Evolutionary conservation across 2,888 invertebrate species (phyloP).

Genomic region (Synanthedon andrenaeformis): DNA sequence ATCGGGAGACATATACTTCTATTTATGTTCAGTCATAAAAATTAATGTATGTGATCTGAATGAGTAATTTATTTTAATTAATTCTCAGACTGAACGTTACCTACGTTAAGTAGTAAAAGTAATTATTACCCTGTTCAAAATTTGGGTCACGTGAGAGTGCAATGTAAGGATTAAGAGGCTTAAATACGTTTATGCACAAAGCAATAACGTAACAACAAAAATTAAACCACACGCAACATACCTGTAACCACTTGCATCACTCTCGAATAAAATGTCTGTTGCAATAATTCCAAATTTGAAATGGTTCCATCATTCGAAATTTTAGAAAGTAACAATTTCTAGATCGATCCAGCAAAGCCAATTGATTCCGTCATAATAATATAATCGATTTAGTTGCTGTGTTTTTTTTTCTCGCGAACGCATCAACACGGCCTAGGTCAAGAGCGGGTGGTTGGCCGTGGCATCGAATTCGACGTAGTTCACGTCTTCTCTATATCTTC

Average conservation of each 20-base stretch:
- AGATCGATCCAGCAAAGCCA: not conserved
- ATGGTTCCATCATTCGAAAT: not conserved
- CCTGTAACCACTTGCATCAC: not conserved
- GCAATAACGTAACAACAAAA: not conserved
- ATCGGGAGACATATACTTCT: too few relatives aligned
- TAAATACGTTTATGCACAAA: not conserved
- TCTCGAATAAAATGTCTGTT: not conserved
- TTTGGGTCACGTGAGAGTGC: not conserved
- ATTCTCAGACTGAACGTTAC: too few relatives aligned
- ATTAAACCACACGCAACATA: not conserved
- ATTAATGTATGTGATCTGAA: too few relatives aligned
- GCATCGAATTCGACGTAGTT: slow-evolving; percentile 28
- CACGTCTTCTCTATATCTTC: slow-evolving; percentile 25
- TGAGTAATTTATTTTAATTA: too few relatives aligned
- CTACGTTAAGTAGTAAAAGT: not conserved
- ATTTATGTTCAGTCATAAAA: too few relatives aligned
- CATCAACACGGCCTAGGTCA: slow-evolving; percentile 42
- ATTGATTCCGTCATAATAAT: not conserved
- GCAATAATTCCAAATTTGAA: not conserved
- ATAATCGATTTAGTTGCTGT: slow-evolving; percentile 10
- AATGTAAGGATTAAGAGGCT: not conserved
- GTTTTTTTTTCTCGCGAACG: slow-evolving; percentile 11
- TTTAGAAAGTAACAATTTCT: slow-evolving; percentile 4
- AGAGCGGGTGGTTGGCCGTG: slow-evolving; percentile 38
- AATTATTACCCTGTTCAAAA: not conserved